These are phyloP conservation scores for Cantharis flavilabris DNA, from an alignment of 2,888 invertebrate genomes.

Conservation along the genomic window DNA sequence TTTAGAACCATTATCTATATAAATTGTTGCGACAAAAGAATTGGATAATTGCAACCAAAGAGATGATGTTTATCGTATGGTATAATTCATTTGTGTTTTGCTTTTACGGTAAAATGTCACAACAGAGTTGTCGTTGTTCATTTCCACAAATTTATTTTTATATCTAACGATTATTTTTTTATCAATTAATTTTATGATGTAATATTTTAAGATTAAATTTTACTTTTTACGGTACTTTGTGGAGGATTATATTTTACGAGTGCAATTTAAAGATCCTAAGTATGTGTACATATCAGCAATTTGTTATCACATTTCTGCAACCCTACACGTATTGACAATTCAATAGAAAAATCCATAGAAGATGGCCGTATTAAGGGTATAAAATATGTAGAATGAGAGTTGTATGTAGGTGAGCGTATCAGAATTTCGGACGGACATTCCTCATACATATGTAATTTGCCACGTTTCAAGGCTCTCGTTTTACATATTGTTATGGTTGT, in stretches of 20 bases:
- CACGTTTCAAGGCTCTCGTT: neutral
- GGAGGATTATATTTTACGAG: neutral
- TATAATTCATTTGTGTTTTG: neutral
- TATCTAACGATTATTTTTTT: neutral
- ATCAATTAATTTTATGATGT: neutral
- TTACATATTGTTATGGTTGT: neutral
- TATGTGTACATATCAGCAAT: neutral
- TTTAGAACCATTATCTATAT: neutral
- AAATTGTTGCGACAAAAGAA: conserved; percentile 1
- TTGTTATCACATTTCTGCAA: neutral
- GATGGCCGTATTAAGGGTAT: neutral
- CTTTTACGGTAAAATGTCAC: neutral
- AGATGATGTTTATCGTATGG: neutral
- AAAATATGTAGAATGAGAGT: conserved; percentile 4
- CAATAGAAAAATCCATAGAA: conserved; percentile 5
- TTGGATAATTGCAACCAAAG: neutral
- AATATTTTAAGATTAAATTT: neutral
- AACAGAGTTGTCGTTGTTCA: neutral
- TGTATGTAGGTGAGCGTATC: conserved; percentile 3
- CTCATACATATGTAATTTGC: conserved; percentile 3
- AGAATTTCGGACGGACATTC: conserved; percentile 4
- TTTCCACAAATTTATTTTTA: neutral
- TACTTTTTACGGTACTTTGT: neutral
- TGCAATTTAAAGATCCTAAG: neutral
- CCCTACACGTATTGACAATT: conserved; percentile 10